Percentiles rank a stretch among this genome's conserved stretches.
These are phyloP conservation scores for Urocyon cinereoargenteus DNA, from an alignment of 2,797 vertebrate species.

Conservation along the genomic window DNA sequence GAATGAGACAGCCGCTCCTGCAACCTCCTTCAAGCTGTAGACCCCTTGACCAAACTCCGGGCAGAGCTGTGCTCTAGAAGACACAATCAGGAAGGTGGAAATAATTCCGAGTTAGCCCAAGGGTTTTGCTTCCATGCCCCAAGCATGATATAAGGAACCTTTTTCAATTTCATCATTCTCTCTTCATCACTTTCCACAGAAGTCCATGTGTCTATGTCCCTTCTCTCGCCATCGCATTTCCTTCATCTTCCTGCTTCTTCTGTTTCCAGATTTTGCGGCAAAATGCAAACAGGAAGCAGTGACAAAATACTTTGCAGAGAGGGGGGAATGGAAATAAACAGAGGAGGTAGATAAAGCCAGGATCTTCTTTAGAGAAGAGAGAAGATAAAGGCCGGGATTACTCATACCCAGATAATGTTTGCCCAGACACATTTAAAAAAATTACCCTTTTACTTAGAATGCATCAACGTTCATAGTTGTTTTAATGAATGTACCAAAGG, in stretches of 20 bases:
- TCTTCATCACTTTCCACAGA: not conserved
- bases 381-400: conserved; percentile 42
- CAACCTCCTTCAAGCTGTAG: not conserved
- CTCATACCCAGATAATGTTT: not conserved
- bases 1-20: not conserved
- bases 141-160: not conserved
- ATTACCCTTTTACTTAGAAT: not conserved
- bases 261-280: not conserved
- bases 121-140: not conserved
- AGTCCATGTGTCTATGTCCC: accelerated
- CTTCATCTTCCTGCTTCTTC: not conserved
- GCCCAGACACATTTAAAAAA: not conserved
- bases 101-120: not conserved
- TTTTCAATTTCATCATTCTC: not conserved
- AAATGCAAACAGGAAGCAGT: not conserved
- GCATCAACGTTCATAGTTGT: not conserved
- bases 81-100: not conserved
- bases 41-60: not conserved
- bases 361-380: not conserved
- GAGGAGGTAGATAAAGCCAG: not conserved
- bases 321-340: not conserved
- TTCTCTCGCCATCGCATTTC: not conserved
- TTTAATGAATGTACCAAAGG: conserved; percentile 49
- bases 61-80: not conserved
- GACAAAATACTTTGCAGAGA: not conserved